phyloP scores from a whole-genome alignment of 2,113 vertebrate genomes.

The Arizona elegans region DNA sequence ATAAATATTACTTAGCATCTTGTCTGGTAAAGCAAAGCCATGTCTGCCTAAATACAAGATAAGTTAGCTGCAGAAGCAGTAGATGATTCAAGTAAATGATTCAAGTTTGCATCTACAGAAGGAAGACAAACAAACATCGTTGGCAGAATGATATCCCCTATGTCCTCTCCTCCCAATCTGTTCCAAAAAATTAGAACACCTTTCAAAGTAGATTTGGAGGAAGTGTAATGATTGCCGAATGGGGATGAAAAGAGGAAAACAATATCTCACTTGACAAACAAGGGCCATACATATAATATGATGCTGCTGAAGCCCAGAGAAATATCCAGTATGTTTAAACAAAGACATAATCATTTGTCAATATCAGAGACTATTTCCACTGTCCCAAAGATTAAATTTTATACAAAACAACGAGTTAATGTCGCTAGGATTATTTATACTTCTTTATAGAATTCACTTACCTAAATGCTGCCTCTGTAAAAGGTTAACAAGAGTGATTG shows the following conservation, averaged over 20 bases:
- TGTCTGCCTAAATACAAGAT: background rate
- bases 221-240: background rate
- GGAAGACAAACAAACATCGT: background rate
- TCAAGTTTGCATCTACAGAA: background rate
- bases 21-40: background rate
- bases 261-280: background rate
- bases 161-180: background rate
- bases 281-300: background rate
- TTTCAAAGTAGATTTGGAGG: background rate
- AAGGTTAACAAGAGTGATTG: constrained; percentile 64
- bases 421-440: background rate
- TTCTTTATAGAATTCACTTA: constrained; percentile 34
- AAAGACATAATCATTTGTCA: background rate
- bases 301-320: background rate
- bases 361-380: background rate
- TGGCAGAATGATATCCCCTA: background rate
- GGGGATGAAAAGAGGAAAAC: background rate
- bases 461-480: constrained; percentile 66
- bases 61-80: background rate
- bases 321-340: background rate
- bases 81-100: background rate
- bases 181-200: background rate
- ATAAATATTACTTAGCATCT: background rate
- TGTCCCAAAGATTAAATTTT: background rate
- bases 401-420: background rate